Base-by-base conservation (phyloP, 1,140 invertebrate species). In the Macrobrachium nipponense region DNA sequence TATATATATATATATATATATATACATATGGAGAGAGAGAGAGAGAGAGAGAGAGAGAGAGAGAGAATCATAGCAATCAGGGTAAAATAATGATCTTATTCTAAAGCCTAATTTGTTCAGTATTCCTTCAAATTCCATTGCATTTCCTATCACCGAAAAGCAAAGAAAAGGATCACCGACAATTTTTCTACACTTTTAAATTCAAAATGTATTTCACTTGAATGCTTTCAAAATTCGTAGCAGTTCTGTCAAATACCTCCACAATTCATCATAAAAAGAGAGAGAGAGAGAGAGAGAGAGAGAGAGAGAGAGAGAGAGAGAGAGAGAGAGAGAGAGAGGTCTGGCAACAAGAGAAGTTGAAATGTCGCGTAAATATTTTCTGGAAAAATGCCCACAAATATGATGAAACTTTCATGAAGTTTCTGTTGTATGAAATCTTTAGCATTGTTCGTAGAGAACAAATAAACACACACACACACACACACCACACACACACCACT, bases 281-380 rank as follows among this genome's bases (percentile, higher is more conserved):
- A 66, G 61, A 80, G 58, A 64, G 78, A 80, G 27, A 80, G 61
- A 80, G 23, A 80, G 78, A 80, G 20, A 79, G 77, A 79, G 60
- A 79, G 60, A 79, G 60, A 64, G 77, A 62, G 60, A 79, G 77
- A 79, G 58, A 79, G 60, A 79, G 77, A 64, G 61, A 64, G 51
- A 79, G 58, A 79, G 60, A 75, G 72, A 75, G 72, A 75, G 72
- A 43, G 36, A 44, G 72, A 44, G 36, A 44, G 72, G 15, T 43
- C 17, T 43, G 20, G 36, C 15, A 44, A 20, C 17, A 20, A 75
- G 73, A 43, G 73, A 17, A 20, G 23, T n/a, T 20, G 73, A 58
- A 23, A 58, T 58, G 44, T 20, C 73, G 17, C 44, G 44, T 44
- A 76, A 10, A 76, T 51, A 3, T 51, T 51, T 51, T 10, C 12